Conservation (phyloP, 1,140 invertebrate species). For the Bombus terrestris region DNA sequence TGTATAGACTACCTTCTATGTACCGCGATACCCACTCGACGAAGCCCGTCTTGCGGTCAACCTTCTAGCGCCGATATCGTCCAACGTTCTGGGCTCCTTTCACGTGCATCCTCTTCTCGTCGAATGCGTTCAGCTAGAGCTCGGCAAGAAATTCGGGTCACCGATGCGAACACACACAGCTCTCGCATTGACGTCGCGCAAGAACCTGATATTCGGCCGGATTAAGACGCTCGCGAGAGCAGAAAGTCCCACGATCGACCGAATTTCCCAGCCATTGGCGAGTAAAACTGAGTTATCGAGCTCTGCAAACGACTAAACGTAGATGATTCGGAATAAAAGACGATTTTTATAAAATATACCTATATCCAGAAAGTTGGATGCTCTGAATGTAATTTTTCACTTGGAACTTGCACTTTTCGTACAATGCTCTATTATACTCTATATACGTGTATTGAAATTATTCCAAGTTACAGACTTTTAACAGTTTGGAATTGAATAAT, state of each 20-base stretch:
- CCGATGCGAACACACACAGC: conserved; percentile 37
- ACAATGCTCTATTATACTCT: no score
- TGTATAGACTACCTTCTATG: conserved; percentile 1
- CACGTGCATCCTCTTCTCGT: conserved; percentile 1
- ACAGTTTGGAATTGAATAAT: neutral
- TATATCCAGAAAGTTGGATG: no score
- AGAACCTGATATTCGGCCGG: conserved; percentile 10
- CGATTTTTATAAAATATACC: no score
- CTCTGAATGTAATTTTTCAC: no score
- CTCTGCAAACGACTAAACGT: neutral
- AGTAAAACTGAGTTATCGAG: neutral
- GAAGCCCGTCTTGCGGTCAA: conserved; percentile 52
- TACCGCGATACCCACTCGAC: conserved; percentile 23
- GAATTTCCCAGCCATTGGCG: neutral
- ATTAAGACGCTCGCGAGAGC: neutral
- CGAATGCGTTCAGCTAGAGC: conserved; percentile 1
- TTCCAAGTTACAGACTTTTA: no score
- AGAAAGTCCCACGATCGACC: neutral
- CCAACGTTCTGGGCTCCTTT: conserved; percentile 16
- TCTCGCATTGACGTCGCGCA: conserved; percentile 44
- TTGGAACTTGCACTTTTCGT: no score
- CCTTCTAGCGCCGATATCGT: conserved; percentile 43
- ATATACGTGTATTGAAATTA: no score
- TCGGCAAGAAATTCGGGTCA: conserved; percentile 48
- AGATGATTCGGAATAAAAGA: neutral